Base-by-base conservation (phyloP, 2,797 vertebrate species). In the Acanthopagrus latus region DNA sequence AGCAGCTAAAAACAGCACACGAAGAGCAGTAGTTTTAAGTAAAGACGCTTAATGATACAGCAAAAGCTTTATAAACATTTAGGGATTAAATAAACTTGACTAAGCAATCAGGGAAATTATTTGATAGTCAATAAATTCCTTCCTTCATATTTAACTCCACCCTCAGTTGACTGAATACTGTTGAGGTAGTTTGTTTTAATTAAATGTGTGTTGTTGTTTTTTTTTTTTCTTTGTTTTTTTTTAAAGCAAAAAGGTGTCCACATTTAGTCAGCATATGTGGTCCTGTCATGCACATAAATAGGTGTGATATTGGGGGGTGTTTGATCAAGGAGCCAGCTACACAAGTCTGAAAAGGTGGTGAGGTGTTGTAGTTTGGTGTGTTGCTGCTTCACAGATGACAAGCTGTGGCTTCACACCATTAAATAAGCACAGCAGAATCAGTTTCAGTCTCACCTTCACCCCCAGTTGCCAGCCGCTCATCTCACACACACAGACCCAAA, bases 361-460 rank as follows among this genome's bases (percentile, higher is more conserved):
- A 73, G 50, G 27, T 29, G 18, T 47, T 66, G 76, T 64, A 85
- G 79, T 76, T 69, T 62, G 41, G 41, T 76, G 75, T 71, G 72
- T 71, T 67, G 74, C 83, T 84, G 33, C 76, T 86, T 86, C 80
- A 77, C 74, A 77, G 81, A 79, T 82, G 48, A 44, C 72, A 89
- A 86, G 80, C 81, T 85, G 86, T 89, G 79, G 78, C 67, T 83
- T 87, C 87, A 81, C 89, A 78, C 71, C 47, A 71, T 76, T 82
- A 78, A 84, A 88, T 81, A 81, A 68, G 77, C 83, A 27, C 41
- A 60, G 65, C 81, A 51, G 59, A 64, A 63, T 69, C 67, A 0
- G 65, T 66, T 62, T 69, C 47, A 62, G 18, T 86, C 80, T 76
- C 82, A 74, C 83, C 66, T 78, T 72, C 60, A 51, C 46, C 27